Conservation (phyloP, 2,113 vertebrate genomes). For the Promerops cafer region DNA sequence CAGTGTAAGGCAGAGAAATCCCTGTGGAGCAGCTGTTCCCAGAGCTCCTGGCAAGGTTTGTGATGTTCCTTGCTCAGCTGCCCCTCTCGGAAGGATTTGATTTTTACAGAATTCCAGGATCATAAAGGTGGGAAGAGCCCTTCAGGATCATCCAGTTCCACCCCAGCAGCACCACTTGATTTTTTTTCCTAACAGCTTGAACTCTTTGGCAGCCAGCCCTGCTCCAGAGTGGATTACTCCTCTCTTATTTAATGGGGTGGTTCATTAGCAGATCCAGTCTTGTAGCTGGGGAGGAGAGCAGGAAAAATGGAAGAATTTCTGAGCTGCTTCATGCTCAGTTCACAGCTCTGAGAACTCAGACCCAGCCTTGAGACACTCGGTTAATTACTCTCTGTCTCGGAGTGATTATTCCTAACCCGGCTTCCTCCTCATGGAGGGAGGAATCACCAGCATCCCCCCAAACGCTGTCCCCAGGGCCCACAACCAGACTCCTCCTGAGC, state of each 20-base stretch:
- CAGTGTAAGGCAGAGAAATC: neutral
- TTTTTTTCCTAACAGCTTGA: neutral
- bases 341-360: neutral
- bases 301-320: neutral
- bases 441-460: neutral
- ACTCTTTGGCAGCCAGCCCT: neutral
- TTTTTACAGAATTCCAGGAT: neutral
- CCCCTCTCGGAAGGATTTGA: neutral
- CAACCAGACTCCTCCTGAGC: neutral
- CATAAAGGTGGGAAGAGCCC: neutral
- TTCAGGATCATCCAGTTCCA: neutral
- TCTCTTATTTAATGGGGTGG: neutral
- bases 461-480: neutral
- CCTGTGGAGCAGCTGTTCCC: neutral
- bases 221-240: neutral
- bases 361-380: neutral
- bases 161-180: neutral
- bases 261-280: neutral
- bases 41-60: neutral
- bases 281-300: neutral
- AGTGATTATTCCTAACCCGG: neutral
- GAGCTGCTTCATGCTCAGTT: neutral
- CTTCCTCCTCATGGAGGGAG: neutral
- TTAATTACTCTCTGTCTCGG: neutral
- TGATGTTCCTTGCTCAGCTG: neutral